Evolutionary conservation across 2,888 invertebrate species (phyloP).

Genomic region (Hybos culiciformis): DNA sequence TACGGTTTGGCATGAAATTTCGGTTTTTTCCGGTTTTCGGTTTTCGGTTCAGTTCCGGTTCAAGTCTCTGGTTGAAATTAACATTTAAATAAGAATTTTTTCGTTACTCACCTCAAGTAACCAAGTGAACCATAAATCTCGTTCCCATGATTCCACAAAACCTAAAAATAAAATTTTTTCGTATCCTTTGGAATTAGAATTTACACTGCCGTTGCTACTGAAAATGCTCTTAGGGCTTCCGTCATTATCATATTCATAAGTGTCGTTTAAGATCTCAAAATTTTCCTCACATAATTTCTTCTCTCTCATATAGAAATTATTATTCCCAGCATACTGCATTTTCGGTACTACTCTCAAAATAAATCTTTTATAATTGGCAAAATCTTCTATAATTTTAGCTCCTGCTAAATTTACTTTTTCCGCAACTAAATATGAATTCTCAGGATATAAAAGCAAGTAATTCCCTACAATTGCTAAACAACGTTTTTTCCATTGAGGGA

Average conservation of each 20-base stretch:
- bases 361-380: constrained; percentile 27
- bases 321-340: constrained; percentile 13
- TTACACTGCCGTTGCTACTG: constrained; percentile 15
- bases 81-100: constrained; percentile 11
- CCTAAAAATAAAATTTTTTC: constrained; percentile 46
- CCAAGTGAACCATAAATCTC: constrained; percentile 53
- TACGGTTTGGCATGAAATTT: too few species aligned
- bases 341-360: constrained; percentile 36
- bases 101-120: constrained; percentile 40
- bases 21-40: too few species aligned
- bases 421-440: constrained; percentile 19
- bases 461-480: constrained; percentile 46
- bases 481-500: constrained; percentile 53
- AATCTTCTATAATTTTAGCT: constrained; percentile 18
- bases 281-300: constrained; percentile 14
- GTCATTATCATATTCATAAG: constrained; percentile 28
- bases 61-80: too few species aligned
- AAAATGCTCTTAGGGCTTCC: constrained; percentile 32
- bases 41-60: too few species aligned
- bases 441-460: constrained; percentile 44
- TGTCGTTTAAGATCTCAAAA: constrained; percentile 8
- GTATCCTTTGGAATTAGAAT: constrained; percentile 35
- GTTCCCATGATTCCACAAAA: constrained; percentile 50
- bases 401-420: constrained; percentile 19
- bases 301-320: constrained; percentile 14